Evolutionary conservation across 35 echinoderm and acorn worm genomes (phyloP), one percentile per base, ranked within the genome.

Genomic region (Apostichopus californicus): DNA sequence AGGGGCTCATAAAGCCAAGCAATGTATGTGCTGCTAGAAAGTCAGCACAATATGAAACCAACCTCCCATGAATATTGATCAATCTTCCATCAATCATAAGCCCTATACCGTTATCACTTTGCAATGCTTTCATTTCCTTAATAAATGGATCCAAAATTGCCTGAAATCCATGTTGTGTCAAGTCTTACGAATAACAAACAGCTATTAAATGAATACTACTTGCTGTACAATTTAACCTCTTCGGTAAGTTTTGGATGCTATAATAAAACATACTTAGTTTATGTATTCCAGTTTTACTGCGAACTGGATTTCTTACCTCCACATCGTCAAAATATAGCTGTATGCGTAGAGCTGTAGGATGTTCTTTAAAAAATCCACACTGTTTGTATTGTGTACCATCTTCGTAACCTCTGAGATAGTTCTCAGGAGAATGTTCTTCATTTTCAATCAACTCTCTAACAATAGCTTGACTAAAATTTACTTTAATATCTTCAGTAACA

Each of bases 291-390:
- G 71, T 77, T 57, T 93, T 93, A 57, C 63, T 70, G 6, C 93
- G 86, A 8, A 94, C n/a, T 18, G 93, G 86, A 46, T 94, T 90
- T 5, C 61, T 20, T 55, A 94, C 87, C 20, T 94, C 93, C 65
- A 94, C 60, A 70, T 94, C 93, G 81, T 94, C 92, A 87, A 89
- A 94, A 57, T 90, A 94, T 56, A 94, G 56, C 17, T 93, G 92
- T 53, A 93, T 3, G 7, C 92, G 65, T 53, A 93, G 28, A 54
- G 92, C 59, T 5, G 87, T 52, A 54, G 92, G 92, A 59, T 93
- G 83, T 57, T 87, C 57, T 58, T 11, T 86, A 21, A 93, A 52
- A 46, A 87, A 22, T 92, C 81, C 91, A 92, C 72, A 80, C 53
- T 86, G 79, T 46, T 5, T 15, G 6, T 24, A 58, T 20, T 24